Percentiles rank a stretch among this genome's conserved stretches.
These are phyloP conservation scores for Drosophila parabipectinata DNA, from an alignment of 1,140 invertebrate species.

Conservation along the genomic window DNA sequence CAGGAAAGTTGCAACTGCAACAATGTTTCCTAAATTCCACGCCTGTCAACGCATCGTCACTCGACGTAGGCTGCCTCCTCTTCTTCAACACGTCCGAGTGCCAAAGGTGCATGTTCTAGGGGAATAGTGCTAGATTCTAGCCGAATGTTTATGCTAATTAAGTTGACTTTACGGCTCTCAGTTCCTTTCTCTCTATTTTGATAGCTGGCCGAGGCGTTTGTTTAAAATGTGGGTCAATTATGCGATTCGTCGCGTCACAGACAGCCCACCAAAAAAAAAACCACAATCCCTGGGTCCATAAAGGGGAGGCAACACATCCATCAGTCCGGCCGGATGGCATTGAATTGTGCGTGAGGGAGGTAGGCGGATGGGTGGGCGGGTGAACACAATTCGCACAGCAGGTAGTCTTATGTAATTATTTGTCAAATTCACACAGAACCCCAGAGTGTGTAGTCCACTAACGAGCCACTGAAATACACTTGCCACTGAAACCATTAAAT, in stretches of 20 bases:
- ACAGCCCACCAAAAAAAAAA: conserved; percentile 24
- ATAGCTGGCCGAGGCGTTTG: conserved; percentile 29
- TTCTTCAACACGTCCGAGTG: conserved; percentile 24
- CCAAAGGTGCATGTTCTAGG: conserved; percentile 62
- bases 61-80: conserved; percentile 48
- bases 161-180: conserved; percentile 59
- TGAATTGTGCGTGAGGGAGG: conserved; percentile 44
- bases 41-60: conserved; percentile 64
- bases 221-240: conserved; percentile 80
- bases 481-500: conserved; percentile 4
- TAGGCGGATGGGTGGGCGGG: background rate
- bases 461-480: conserved; percentile 50
- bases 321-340: conserved; percentile 65
- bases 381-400: conserved; percentile 49
- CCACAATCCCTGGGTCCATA: background rate
- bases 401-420: conserved; percentile 76
- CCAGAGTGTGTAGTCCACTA: conserved; percentile 39
- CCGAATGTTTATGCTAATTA: conserved; percentile 73
- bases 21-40: conserved; percentile 64
- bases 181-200: conserved; percentile 5
- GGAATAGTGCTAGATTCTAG: conserved; percentile 38
- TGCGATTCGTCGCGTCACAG: conserved; percentile 77
- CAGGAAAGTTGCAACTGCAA: conserved; percentile 25
- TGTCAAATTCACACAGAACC: conserved; percentile 73
- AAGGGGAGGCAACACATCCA: conserved; percentile 49